Base-by-base conservation (phyloP, 2,888 invertebrate species). In the Venusia cambrica region DNA sequence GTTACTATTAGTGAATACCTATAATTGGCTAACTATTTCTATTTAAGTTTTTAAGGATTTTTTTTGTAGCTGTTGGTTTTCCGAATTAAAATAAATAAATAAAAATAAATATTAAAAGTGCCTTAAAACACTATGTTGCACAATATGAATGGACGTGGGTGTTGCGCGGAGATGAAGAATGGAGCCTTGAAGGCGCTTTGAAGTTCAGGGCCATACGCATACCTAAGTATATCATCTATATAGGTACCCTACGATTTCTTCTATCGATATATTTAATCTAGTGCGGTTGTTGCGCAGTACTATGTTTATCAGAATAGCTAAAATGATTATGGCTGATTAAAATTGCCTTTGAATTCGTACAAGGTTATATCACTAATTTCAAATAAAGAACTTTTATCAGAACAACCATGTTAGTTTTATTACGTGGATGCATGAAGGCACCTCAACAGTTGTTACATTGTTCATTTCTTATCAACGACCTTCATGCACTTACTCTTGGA, bases 391-490 rank as follows among this genome's bases (percentile, higher is more conserved):
- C 44, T 29, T n/a, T n/a, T n/a, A n/a, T n/a, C n/a, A 37, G 41
- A 16, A 28, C 14, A 19, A 34, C 31, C 28, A 44, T 39, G 27
- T 48, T 48, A 46, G 54, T 68, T 64, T 65, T 64, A 65, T 67
- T 58, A 62, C 60, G 50, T 57, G 47, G 37, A 47, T 57, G 52
- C 51, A 53, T 45, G 59, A 59, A 65, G 57, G 59, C 62, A 72
- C 62, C 64, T 65, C 54, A 56, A 59, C 57, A 60, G 59, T 64
- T 66, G 67, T 71, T 69, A 72, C 67, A 69, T 68, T 72, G 67
- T 66, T 62, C 70, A 72, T 75, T 81, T 73, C 81, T 85, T 85
- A 85, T 85, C 85, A 73, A 56, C 66, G 76, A 77, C 84, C 84
- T 85, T 85, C 83, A 62, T 51, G 69, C 63, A 62, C n/a, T n/a